Evolutionary conservation across 2,888 invertebrate species (phyloP), one percentile per base, ranked within the genome.

Genomic region (Cheilosia scutellata): DNA sequence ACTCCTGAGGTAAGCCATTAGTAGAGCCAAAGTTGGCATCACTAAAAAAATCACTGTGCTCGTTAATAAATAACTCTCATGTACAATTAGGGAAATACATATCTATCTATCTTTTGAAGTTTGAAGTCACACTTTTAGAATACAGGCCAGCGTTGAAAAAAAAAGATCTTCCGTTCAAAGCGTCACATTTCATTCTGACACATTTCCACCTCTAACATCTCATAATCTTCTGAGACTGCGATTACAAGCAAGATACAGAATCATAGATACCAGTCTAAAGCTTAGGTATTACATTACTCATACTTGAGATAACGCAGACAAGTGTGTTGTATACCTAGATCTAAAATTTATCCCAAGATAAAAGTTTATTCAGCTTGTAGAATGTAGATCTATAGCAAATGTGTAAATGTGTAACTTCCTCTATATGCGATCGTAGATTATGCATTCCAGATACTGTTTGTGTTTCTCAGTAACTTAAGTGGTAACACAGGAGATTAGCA

Each of bases 291-390:
- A 60, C 49, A 60, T 76, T 76, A 53, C 66, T 42, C 66, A 68
- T 68, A 68, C 58, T 33, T 42, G 33, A 76, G 76, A 76, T 76
- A 76, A 58, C 20, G 20, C 66, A 49, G 1, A 25, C 37, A 31
- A 16, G 31, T 47, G 47, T 58, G 27, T 29, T 47, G 47, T 58
- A 33, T 29, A 47, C 57, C 37, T 16, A 44, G 16, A 31, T 70
- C 49, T 60, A 51, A 7, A 42, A 49, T 40, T 20, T 42, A 25
- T 42, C 13, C 6, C 27, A 13, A 76, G 66, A 65, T 57, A 65
- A 75, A 27, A 74, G 60, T 76, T 76, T 68, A 47, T 60, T 66
- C 76, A 76, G 76, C 76, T 76, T 76, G 51, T 68, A 66, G 62
- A 33, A 68, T 76, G 51, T 68, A 66, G 62, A 33, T 7, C 9